A percentile compares a stretch with the other conserved stretches of the same genome.
These are phyloP conservation scores for Laspeyria flexula DNA, from an alignment of 2,888 invertebrate species.

Conservation along the genomic window DNA sequence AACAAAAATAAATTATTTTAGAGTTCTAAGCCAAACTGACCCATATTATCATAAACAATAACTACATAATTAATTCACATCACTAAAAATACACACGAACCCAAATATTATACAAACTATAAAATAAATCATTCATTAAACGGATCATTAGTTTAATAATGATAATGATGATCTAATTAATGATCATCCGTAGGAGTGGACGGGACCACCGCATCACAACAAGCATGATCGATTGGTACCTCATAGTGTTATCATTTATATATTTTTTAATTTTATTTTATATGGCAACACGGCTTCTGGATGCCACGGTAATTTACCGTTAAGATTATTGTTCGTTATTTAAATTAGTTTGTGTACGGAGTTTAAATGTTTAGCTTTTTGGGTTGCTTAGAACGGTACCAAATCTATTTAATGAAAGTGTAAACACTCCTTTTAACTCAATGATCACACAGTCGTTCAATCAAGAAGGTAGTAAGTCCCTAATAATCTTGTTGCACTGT, in stretches of 20 bases:
- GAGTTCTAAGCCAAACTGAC: too few relatives aligned
- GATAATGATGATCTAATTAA: conserved; percentile 62
- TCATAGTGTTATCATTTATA: conserved; percentile 50
- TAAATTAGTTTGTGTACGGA: too few relatives aligned
- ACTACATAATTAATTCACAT: neutral
- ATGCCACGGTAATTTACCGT: conserved; percentile 26
- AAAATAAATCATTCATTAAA: conserved; percentile 37
- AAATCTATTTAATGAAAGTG: too few relatives aligned
- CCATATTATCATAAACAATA: too few relatives aligned
- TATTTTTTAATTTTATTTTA: conserved; percentile 21
- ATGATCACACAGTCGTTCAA: too few relatives aligned
- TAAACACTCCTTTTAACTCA: too few relatives aligned
- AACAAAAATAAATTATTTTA: too few relatives aligned
- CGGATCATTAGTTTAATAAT: conserved; percentile 55
- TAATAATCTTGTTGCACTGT: too few relatives aligned
- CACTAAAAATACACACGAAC: too few relatives aligned
- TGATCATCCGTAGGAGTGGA: conserved; percentile 48
- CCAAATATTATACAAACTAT: conserved; percentile 11
- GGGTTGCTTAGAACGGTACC: too few relatives aligned
- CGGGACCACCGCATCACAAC: conserved; percentile 63
- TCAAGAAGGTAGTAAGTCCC: too few relatives aligned
- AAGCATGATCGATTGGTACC: conserved; percentile 55
- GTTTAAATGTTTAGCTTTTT: too few relatives aligned
- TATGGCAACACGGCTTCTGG: conserved; percentile 36
- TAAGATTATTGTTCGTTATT: conserved; percentile 6